Percentiles rank a stretch among this genome's conserved stretches.
Evolutionary conservation across 2,888 invertebrate genomes (phyloP).

Genomic region (Apotomis turbidana): DNA sequence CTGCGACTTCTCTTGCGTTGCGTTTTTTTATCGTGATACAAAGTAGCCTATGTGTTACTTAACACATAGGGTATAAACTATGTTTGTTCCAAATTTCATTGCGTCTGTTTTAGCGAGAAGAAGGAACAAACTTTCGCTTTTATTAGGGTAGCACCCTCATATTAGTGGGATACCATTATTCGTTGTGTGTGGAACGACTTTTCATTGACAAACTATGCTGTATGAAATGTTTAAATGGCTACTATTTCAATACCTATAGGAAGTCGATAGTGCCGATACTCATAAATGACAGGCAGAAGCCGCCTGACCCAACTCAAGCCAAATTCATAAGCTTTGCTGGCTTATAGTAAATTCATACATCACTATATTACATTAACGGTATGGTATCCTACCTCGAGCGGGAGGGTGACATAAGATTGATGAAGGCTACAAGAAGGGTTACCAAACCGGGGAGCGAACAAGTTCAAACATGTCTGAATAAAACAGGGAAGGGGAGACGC

Average conservation of each 20-base stretch:
- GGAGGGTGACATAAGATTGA: conserved; percentile 64
- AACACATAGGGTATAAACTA: too few relatives aligned
- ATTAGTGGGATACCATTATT: too few relatives aligned
- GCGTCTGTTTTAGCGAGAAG: too few relatives aligned
- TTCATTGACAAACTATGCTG: not conserved
- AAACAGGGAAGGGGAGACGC: conserved; percentile 25
- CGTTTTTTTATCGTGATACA: too few relatives aligned
- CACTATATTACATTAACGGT: conserved; percentile 45
- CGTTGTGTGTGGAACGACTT: not conserved
- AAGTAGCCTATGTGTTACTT: too few relatives aligned
- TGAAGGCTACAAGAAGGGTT: conserved; percentile 51
- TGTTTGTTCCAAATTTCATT: too few relatives aligned
- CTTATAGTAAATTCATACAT: conserved; percentile 25
- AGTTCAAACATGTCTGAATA: conserved; percentile 52
- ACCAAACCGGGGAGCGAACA: conserved; percentile 50
- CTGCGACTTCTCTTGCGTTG: too few relatives aligned
- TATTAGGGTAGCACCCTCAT: too few relatives aligned
- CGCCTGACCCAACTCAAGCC: conserved; percentile 10
- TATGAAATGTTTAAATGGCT: not conserved
- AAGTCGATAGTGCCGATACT: conserved; percentile 23
- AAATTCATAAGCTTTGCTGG: conserved; percentile 25
- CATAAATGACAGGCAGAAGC: conserved; percentile 10
- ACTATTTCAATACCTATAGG: not conserved
- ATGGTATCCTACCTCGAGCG: conserved; percentile 35
- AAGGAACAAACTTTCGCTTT: too few relatives aligned